These are phyloP conservation scores for Spinibarbus caldwelli DNA, from an alignment of 2,797 vertebrate genomes.

Conservation along the genomic window DNA sequence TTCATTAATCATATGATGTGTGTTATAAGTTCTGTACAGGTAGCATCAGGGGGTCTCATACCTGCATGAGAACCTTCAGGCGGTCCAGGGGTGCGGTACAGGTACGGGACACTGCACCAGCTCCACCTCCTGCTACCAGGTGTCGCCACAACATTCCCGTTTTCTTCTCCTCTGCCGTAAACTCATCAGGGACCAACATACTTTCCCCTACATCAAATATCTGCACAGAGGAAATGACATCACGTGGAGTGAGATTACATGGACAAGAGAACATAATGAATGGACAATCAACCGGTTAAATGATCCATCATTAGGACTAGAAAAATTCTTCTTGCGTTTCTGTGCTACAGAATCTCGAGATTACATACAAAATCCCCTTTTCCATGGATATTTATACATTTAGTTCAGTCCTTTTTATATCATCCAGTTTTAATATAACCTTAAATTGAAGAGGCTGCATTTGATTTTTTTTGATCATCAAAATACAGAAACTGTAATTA, in stretches of 20 bases:
- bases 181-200: constrained; percentile 92
- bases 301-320: neutral
- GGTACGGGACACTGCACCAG: constrained; percentile 92
- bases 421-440: neutral
- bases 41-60: constrained; percentile 59
- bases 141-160: constrained; percentile 98
- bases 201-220: constrained; percentile 98
- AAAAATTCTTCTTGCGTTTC: neutral
- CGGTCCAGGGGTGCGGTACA: constrained; percentile 95
- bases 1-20: neutral
- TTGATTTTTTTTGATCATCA: no score
- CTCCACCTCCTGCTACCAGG: constrained; percentile 93
- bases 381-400: neutral
- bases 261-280: neutral
- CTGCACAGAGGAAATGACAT: constrained; percentile 68
- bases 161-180: constrained; percentile 93
- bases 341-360: neutral
- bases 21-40: neutral
- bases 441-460: neutral
- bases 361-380: neutral
- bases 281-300: neutral
- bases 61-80: constrained; percentile 98
- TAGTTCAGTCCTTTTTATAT: neutral
- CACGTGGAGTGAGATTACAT: neutral
- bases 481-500: neutral